Conservation (phyloP, 2,888 invertebrate genomes). For the Cactoblastis cactorum region DNA sequence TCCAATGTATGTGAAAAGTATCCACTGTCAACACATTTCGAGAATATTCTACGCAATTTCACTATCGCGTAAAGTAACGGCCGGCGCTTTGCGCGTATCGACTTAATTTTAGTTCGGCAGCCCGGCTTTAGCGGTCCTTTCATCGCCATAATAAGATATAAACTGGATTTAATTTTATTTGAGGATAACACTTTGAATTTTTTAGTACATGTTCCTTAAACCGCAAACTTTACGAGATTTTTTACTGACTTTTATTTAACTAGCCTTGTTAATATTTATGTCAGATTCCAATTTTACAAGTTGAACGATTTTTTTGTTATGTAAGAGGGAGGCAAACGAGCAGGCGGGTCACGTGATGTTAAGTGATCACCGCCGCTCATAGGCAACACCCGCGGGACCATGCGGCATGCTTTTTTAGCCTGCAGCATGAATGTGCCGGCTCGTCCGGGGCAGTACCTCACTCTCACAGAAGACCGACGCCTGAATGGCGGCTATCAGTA, state of each 20-base stretch:
- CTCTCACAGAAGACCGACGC: no score
- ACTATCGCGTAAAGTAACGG: slow-evolving; percentile 4
- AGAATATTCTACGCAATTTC: neutral
- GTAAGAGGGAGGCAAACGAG: no score
- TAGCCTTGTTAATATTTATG: neutral
- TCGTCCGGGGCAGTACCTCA: no score
- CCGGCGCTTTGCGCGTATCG: neutral
- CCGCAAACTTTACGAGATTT: neutral
- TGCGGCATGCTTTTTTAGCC: no score
- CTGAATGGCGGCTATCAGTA: no score
- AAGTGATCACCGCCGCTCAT: no score
- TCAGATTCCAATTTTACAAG: neutral
- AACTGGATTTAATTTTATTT: slow-evolving; percentile 7
- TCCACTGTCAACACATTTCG: neutral
- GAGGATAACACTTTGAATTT: neutral
- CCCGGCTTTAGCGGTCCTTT: neutral
- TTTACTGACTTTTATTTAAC: neutral
- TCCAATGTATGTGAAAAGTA: neutral
- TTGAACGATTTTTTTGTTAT: no score
- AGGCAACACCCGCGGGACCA: no score
- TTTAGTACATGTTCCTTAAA: neutral
- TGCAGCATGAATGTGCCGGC: no score
- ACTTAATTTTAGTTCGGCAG: neutral
- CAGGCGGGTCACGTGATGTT: no score
- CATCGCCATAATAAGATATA: neutral